Evolutionary conservation across 2,113 vertebrate species (phyloP), one percentile per base, ranked within the genome.

Genomic region (Zootoca vivipara): DNA sequence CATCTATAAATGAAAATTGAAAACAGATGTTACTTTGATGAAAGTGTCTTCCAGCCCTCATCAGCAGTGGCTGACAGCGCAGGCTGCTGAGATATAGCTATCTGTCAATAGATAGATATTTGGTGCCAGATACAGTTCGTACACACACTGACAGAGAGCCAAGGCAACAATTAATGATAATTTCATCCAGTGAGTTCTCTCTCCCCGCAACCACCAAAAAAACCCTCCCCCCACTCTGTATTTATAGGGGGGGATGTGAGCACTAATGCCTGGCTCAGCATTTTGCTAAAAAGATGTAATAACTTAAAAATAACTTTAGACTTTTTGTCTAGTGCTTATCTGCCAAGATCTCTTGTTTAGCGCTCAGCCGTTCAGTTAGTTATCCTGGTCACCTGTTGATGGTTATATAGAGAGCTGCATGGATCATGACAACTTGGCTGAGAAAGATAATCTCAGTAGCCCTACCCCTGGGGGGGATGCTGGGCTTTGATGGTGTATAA

Each of bases 11-110:
- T 74, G 93, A 87, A 95, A 92, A 94, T 90, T 93, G 93, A 92
- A 94, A 93, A 94, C 96, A 96, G 96, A 93, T 97, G 95, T 93
- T 95, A 93, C 92, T 95, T 93, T 89, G 94, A 96, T 95, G 87
- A 95, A 95, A 86, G 90, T 92, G 92, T 92, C 89, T 87, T 92
- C 65, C 92, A 28, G 91, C 92, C 92, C 69, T 83, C 78, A 90
- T 90, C 92, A 92, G 81, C 78, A 46, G 77, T 91, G 91, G 78
- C 92, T 93, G 83, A 82, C 87, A 92, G 74, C 93, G 87, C 73
- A 94, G 86, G 83, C 92, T 95, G 93, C 87, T 75, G 89, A 94
- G 91, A 92, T 91, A 90, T 6, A 0, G 1, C 93, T 95, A 87
- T 94, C 89, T 93, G 90, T 94, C 93, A 94, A 91, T 92, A 93